Base-by-base conservation (phyloP, 2,797 vertebrate genomes). In the Notolepis coatsorum region DNA sequence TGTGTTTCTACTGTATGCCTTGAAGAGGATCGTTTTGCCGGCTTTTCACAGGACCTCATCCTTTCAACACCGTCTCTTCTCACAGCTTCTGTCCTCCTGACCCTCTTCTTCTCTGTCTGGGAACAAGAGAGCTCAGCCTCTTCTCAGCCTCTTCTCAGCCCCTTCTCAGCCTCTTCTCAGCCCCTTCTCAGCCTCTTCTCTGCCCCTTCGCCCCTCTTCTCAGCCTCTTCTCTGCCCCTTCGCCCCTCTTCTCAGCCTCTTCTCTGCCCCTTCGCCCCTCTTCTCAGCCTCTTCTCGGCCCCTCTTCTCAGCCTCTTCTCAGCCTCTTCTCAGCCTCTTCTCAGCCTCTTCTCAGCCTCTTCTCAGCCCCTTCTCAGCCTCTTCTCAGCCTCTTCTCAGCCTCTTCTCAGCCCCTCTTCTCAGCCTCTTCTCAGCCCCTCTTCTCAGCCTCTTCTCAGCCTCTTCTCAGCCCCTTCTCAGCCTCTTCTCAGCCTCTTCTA, bases 11-110 rank as follows among this genome's bases (percentile, higher is more conserved):
- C 47, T 75, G 75, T 81, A 73, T 60, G 79, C 24, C n/a, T 52
- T 65, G 57, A 49, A 48, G 65, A 78, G n/a, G 82, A 81, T 88
- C 77, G 67, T 41, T 70, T 86, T 84, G 65, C 80, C 45, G 18
- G 4, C 39, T 42, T 82, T 30, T 86, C 80, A 75, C 81, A 84
- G 77, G 63, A 70, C 63, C 73, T 78, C 69, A 23, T 70, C 58
- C 61, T 80, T 66, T 57, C 54, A 72, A 53, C 71, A 50, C 61
- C 38, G 52, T 52, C 57, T 65, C 46, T 30, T 20, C 25, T 30
- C 30, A 28, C 51, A 57, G 18, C 46, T 55, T 71, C 50, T 12
- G 0, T 38, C 35, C 23, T 38, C 35, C 23, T 61, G 27, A 49
- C 46, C 10, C 6, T 54, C 30, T 21, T 28, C 37, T 13, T 72